Evolutionary conservation across 2,888 invertebrate genomes (phyloP).

Genomic region (Pristionchus fissidentatus): DNA sequence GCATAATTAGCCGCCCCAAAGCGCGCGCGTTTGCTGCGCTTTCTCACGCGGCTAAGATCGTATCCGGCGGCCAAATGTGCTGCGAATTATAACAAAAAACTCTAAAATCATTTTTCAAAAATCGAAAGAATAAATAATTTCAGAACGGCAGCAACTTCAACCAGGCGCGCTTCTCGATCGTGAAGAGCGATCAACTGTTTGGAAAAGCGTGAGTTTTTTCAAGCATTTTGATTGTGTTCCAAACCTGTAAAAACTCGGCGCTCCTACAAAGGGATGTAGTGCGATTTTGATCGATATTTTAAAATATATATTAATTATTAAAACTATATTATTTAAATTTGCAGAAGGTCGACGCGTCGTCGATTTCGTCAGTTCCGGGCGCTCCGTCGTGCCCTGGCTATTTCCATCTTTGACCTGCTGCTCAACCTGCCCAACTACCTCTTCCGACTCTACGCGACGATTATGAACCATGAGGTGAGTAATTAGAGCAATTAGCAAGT

Average conservation of each 20-base stretch:
- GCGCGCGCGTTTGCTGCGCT: no score
- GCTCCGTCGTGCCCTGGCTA: constrained; percentile 66
- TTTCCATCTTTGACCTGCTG: constrained; percentile 70
- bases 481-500: neutral
- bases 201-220: neutral
- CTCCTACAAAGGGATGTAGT: no score
- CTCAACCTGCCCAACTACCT: constrained; percentile 73
- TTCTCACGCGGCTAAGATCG: no score
- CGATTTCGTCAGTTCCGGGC: constrained; percentile 67
- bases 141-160: neutral
- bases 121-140: neutral
- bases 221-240: neutral
- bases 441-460: constrained; percentile 64
- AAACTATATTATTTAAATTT: neutral
- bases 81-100: no score
- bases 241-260: neutral
- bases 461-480: constrained; percentile 48
- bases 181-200: constrained; percentile 24
- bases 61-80: no score
- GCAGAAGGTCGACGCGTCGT: constrained; percentile 23
- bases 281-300: neutral
- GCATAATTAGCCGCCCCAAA: no score
- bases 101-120: no score
- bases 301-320: neutral
- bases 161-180: neutral